These are phyloP conservation scores for Sparidentex hasta DNA, from an alignment of 2,797 vertebrate genomes.

Conservation along the genomic window DNA sequence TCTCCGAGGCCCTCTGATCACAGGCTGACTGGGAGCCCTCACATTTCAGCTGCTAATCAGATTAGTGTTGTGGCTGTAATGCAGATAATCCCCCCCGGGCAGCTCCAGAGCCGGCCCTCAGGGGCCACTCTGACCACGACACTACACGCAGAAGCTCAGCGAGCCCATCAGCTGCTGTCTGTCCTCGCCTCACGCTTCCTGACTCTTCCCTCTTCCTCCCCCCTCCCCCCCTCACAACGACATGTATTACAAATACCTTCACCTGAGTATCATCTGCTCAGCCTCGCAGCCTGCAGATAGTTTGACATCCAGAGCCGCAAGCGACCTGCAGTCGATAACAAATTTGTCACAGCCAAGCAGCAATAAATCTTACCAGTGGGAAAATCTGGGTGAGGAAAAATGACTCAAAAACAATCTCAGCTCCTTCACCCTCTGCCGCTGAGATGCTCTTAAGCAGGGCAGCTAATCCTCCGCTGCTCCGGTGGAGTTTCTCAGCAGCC, in stretches of 20 bases:
- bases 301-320: conserved; percentile 14
- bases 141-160: conserved; percentile 18
- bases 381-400: conserved; percentile 41
- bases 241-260: conserved; percentile 6
- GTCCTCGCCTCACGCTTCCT: conserved; percentile 9
- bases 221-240: background rate
- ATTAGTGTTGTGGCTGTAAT: conserved; percentile 72
- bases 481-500: conserved; percentile 46
- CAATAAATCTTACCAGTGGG: conserved; percentile 37
- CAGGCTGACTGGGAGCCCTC: conserved; percentile 64
- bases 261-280: conserved; percentile 20
- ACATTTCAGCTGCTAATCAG: conserved; percentile 80
- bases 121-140: conserved; percentile 48
- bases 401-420: conserved; percentile 31
- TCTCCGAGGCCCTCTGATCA: conserved; percentile 57
- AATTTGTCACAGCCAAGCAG: conserved; percentile 27
- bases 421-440: conserved; percentile 26
- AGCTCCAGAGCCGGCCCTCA: conserved; percentile 40
- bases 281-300: conserved; percentile 17
- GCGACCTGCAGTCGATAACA: conserved; percentile 25
- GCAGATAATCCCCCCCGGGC: conserved; percentile 65
- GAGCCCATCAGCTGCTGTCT: conserved; percentile 17
- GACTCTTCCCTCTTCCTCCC: conserved; percentile 7
- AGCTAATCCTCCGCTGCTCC: conserved; percentile 36
- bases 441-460: conserved; percentile 37